A percentile compares a stretch with the other conserved stretches of the same genome.
Evolutionary conservation across 2,888 invertebrate species (phyloP).

Genomic region (Thera britannica): DNA sequence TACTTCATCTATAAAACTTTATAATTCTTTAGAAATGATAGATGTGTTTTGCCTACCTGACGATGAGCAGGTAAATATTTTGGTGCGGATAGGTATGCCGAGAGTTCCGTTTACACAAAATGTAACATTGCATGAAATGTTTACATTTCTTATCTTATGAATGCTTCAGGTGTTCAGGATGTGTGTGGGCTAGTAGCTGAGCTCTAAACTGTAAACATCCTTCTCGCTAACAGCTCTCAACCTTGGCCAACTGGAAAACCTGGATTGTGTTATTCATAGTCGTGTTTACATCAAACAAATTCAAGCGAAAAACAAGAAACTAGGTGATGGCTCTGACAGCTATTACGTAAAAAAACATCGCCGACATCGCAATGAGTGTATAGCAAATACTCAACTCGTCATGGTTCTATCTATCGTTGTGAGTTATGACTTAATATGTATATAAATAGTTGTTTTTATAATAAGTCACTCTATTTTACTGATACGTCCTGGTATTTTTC

Average conservation of each 20-base stretch:
- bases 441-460: background rate
- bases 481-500: no score
- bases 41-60: conserved; percentile 16
- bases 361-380: conserved; percentile 10
- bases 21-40: conserved; percentile 41
- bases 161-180: conserved; percentile 43
- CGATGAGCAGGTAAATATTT: conserved; percentile 42
- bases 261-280: conserved; percentile 63
- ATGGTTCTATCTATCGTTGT: no score
- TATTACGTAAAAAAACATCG: conserved; percentile 35
- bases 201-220: conserved; percentile 52
- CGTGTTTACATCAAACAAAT: conserved; percentile 64
- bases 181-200: conserved; percentile 47
- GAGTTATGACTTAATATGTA: background rate
- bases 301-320: conserved; percentile 43
- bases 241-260: conserved; percentile 71
- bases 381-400: background rate
- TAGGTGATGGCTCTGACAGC: conserved; percentile 39
- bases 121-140: conserved; percentile 44
- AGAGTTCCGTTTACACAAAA: conserved; percentile 45
- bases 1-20: background rate
- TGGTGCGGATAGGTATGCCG: conserved; percentile 36
- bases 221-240: conserved; percentile 50
- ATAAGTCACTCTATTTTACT: no score
- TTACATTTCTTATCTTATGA: conserved; percentile 52